Percentiles rank a stretch among this genome's conserved stretches.
phyloP scores from a whole-genome alignment of 2,113 vertebrate genomes.

The Glaucidium brasilianum region DNA sequence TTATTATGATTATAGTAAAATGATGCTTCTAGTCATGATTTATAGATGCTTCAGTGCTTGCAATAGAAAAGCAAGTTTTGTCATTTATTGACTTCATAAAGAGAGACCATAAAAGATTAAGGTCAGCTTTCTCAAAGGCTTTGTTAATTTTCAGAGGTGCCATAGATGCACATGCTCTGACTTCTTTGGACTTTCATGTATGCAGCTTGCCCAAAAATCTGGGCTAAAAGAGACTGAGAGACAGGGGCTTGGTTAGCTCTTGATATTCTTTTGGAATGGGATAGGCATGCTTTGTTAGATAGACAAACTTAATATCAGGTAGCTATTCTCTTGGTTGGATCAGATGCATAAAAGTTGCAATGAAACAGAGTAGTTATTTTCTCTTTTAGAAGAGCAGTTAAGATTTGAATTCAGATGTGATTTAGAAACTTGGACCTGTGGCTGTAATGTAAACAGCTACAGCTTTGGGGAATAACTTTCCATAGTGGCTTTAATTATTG shows the following conservation, averaged over 20 bases:
- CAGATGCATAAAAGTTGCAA: not conserved
- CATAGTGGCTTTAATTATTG: not conserved
- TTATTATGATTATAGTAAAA: not conserved
- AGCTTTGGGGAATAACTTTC: not conserved
- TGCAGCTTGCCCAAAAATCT: not conserved
- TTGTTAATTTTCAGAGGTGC: not conserved
- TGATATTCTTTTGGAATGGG: not conserved
- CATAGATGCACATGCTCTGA: not conserved
- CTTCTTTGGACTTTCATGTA: not conserved
- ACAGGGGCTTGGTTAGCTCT: not conserved
- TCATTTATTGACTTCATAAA: constrained; percentile 19
- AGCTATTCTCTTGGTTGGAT: not conserved
- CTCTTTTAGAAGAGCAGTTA: not conserved
- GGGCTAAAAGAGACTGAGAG: not conserved
- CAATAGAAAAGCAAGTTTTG: not conserved
- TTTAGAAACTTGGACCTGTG: not conserved
- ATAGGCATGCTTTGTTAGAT: not conserved
- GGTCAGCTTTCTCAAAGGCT: not conserved
- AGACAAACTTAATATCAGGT: not conserved
- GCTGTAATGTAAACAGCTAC: not conserved
- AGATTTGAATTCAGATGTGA: not conserved
- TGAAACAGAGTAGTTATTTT: not conserved
- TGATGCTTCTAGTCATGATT: not conserved
- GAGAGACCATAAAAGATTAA: not conserved
- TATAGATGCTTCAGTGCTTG: not conserved